Evolutionary conservation across 2,888 invertebrate species (phyloP).

Genomic region (Drymonia ruficornis): DNA sequence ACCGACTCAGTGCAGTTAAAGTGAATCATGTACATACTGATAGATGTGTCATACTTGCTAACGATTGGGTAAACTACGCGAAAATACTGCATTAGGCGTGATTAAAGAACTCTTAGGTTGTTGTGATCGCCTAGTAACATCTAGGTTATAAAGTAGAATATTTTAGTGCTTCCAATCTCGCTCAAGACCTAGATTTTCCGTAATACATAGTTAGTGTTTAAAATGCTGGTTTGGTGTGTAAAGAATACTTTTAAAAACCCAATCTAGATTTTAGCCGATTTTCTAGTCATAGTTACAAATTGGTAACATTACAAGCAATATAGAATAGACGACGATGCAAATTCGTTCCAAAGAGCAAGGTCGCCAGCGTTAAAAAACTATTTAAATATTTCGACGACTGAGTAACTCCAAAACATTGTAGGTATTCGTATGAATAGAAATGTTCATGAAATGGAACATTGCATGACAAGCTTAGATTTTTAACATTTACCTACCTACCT

Average conservation of each 20-base stretch:
- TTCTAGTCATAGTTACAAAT: not conserved
- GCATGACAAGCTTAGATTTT: not conserved
- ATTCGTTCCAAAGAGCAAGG: conserved; percentile 1
- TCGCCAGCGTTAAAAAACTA: not conserved
- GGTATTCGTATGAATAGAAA: not conserved
- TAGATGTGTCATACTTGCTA: conserved; percentile 3
- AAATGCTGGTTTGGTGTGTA: no score
- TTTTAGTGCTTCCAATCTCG: not conserved
- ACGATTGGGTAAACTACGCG: conserved; percentile 1
- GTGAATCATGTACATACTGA: not conserved
- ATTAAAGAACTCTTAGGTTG: not conserved
- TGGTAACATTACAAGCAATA: no score
- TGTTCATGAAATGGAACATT: not conserved
- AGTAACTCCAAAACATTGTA: not conserved
- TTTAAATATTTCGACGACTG: not conserved
- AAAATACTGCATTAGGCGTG: not conserved
- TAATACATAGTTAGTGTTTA: no score
- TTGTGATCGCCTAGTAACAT: not conserved
- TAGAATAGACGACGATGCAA: not conserved
- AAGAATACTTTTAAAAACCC: not conserved
- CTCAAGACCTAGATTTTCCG: not conserved
- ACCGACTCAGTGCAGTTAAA: conserved; percentile 3
- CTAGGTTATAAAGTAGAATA: not conserved
- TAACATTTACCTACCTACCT: not conserved
- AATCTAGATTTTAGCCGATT: not conserved